Conservation (phyloP, 2,888 invertebrate genomes). For the Drosophila heteroneura region DNA sequence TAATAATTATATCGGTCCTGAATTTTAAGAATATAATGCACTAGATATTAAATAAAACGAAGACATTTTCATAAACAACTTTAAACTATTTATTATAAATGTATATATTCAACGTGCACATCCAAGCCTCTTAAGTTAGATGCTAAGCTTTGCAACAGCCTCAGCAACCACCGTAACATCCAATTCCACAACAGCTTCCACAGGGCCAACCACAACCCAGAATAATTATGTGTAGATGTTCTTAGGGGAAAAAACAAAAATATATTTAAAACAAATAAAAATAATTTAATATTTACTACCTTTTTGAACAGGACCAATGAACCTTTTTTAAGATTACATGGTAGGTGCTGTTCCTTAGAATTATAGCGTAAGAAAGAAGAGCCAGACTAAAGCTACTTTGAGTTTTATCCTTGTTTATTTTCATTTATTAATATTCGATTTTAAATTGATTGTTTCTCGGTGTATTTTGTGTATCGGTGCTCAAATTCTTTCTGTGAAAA, state of each 20-base stretch:
- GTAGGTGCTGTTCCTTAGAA: conserved; percentile 1
- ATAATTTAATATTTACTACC: background rate
- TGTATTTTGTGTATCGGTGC: background rate
- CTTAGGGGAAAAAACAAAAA: background rate
- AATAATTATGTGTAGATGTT: conserved; percentile 21
- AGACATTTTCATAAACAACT: background rate
- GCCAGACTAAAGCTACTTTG: background rate
- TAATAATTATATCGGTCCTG: background rate
- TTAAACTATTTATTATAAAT: background rate
- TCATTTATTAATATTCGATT: background rate
- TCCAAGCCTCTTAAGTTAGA: background rate
- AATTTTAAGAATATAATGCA: background rate
- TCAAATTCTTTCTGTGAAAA: background rate
- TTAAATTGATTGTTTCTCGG: background rate
- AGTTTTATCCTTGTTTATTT: background rate
- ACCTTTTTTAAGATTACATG: conserved; percentile 12
- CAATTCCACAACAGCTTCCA: conserved; percentile 25
- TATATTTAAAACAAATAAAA: background rate
- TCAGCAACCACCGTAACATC: background rate
- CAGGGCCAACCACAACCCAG: conserved; percentile 52
- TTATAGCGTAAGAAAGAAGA: background rate
- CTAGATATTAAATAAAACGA: background rate
- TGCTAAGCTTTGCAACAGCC: background rate
- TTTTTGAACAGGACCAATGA: conserved; percentile 24
- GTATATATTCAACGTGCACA: background rate